phyloP scores from a whole-genome alignment of 2,113 vertebrate genomes.

The Candoia aspera region DNA sequence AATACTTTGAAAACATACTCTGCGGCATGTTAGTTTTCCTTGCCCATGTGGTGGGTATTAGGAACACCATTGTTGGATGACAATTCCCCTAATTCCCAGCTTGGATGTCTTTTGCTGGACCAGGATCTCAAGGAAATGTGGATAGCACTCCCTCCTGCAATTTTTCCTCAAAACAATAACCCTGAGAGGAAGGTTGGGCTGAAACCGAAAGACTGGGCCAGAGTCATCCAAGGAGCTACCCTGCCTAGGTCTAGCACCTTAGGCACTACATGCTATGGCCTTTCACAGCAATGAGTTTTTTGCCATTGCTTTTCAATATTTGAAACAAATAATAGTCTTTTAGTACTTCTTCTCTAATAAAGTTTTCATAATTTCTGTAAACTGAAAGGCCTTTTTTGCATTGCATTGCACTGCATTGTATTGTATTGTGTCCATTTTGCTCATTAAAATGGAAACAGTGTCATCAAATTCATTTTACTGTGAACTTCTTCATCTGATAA shows the following conservation, averaged over 20 bases:
- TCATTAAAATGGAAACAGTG: too few species aligned
- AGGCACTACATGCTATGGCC: not conserved
- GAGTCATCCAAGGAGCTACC: not conserved
- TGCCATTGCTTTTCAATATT: not conserved
- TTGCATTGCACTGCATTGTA: too few species aligned
- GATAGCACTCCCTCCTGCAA: not conserved
- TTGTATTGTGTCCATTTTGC: too few species aligned
- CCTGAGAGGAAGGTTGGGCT: not conserved
- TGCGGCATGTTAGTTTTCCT: too few species aligned
- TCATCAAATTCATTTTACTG: not conserved
- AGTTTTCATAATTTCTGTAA: too few species aligned
- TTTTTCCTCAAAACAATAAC: not conserved
- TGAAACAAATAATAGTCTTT: not conserved
- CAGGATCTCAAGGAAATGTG: not conserved
- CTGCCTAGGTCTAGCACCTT: not conserved
- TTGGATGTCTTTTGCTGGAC: not conserved
- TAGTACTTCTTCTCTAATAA: not conserved
- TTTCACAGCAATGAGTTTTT: not conserved
- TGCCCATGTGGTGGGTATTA: not conserved
- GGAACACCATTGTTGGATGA: not conserved
- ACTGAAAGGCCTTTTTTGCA: too few species aligned
- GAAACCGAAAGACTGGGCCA: not conserved
- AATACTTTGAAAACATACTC: too few species aligned
- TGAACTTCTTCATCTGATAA: not conserved
- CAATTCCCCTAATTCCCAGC: not conserved